Evolutionary conservation across 2,113 vertebrate genomes (phyloP), one percentile per base, ranked within the genome.

Genomic region (Mobula hypostoma): DNA sequence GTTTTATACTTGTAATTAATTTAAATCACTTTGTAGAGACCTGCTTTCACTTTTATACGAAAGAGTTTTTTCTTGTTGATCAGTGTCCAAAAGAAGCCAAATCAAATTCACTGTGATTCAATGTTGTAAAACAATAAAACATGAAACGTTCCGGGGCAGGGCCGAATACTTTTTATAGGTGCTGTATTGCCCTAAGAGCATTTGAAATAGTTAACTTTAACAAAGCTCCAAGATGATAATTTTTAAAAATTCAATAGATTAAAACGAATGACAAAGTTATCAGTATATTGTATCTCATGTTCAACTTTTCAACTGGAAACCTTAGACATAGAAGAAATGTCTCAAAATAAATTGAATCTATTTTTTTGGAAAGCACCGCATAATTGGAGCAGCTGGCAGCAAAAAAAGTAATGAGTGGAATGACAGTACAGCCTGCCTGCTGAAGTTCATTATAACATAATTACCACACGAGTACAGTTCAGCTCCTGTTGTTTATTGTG

Each of bases 381-480:
- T 61, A 63, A 90, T 27, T 32, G 63, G 11, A 90, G 29, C 85
- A 90, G 85, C 29, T 88, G 29, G 29, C 66, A 29, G 85, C 14
- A 90, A 58, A 29, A 90, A 66, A 61, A n/a, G 85, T 19, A 63
- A 19, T 63, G 17, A 90, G 61, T 32, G 85, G 61, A 90, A 68
- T 90, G 61, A 90, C 19, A 32, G 85, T 32, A 66, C 32, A 90
- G 66, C 29, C 85, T 66, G 85, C 40, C 29, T 90, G 85, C 85
- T 90, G 85, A 90, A 90, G 61, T n/a, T 90, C 61, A 87, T 87
- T 87, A 66, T 66, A 66, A 66, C 66, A 90, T 90, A 90, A 90
- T 90, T 32, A 66, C 15, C 85, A 66, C 85, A 90, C 66, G 85
- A 68, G 5, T 66, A 32, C 29, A 66, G 61, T 66, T 90, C 85